phyloP scores from a whole-genome alignment of 2,113 vertebrate species.

The Bos indicus region DNA sequence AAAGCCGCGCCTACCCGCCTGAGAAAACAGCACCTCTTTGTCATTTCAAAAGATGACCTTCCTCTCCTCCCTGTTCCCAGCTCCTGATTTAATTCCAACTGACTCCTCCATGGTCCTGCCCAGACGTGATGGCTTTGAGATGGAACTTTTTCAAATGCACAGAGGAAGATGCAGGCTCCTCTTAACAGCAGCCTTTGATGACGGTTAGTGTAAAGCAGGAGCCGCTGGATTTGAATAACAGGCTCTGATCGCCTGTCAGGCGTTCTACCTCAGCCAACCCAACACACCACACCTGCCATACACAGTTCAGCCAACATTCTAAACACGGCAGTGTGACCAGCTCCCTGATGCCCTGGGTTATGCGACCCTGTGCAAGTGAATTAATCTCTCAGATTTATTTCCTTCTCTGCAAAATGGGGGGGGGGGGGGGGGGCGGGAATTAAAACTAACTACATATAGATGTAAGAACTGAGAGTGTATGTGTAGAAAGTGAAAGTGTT shows the following conservation, averaged over 20 bases:
- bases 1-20: conserved; percentile 45
- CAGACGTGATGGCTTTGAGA: background rate
- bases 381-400: background rate
- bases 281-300: fast-evolving
- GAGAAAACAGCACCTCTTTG: conserved; percentile 48
- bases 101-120: background rate
- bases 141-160: background rate
- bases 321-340: background rate
- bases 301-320: background rate
- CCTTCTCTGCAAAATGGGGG: background rate
- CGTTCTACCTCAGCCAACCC: background rate
- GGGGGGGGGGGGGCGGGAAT: background rate
- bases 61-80: background rate
- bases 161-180: background rate
- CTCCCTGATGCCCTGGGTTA: background rate
- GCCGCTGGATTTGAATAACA: background rate
- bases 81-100: background rate
- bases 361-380: background rate
- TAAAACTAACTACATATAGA: fast-evolving
- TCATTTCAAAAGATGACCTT: conserved; percentile 54
- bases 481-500: background rate
- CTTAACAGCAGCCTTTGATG: background rate
- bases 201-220: background rate
- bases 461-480: fast-evolving
- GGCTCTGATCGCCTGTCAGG: background rate